Evolutionary conservation across 1,140 invertebrate genomes (phyloP).

Genomic region (Thalassaphorura encarpata): DNA sequence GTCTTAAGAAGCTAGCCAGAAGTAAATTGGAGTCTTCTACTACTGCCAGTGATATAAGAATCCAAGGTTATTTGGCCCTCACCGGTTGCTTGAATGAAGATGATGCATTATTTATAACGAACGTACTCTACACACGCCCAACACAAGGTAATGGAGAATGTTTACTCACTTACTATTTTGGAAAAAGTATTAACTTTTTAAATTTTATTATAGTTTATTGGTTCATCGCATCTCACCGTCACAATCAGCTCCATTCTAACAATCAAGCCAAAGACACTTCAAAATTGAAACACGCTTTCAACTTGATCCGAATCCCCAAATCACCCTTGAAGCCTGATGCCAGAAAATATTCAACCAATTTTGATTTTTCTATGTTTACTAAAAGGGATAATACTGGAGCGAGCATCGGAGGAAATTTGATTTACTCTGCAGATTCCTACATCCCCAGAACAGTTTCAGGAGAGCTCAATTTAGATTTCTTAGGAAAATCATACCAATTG

Average conservation of each 20-base stretch:
- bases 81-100: slow-evolving; percentile 49
- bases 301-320: not conserved
- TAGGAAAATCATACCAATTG: slow-evolving; percentile 73
- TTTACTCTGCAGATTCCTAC: slow-evolving; percentile 80
- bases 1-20: slow-evolving; percentile 47
- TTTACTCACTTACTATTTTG: too few relatives aligned
- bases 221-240: not conserved
- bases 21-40: slow-evolving; percentile 55
- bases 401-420: slow-evolving; percentile 58
- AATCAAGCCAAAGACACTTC: not conserved
- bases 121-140: not conserved
- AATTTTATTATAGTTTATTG: too few relatives aligned
- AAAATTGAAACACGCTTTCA: too few relatives aligned
- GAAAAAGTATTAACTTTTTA: too few relatives aligned
- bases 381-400: slow-evolving; percentile 49
- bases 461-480: slow-evolving; percentile 75
- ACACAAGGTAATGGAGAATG: too few relatives aligned
- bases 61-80: slow-evolving; percentile 70
- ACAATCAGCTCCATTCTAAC: not conserved
- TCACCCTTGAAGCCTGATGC: not conserved
- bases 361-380: not conserved
- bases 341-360: not conserved
- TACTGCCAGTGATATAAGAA: slow-evolving; percentile 76
- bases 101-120: not conserved
- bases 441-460: slow-evolving; percentile 64